phyloP scores from a whole-genome alignment of 2,888 invertebrate species.

The Notodonta ziczac region DNA sequence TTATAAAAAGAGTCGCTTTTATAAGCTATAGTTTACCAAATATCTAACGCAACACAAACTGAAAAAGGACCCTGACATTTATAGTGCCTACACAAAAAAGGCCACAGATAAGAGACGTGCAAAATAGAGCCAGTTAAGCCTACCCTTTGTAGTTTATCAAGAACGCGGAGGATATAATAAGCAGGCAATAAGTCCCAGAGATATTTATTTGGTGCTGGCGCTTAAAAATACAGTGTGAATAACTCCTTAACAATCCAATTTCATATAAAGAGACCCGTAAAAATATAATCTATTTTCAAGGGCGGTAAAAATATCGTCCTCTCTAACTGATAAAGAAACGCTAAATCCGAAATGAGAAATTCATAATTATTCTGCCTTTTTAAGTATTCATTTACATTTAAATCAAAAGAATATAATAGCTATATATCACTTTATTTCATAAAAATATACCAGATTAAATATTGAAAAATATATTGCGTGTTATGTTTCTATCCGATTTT shows the following conservation, averaged over 20 bases:
- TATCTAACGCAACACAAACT: conserved; percentile 4
- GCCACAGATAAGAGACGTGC: conserved; percentile 13
- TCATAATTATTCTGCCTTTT: background rate
- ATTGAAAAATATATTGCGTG: no score
- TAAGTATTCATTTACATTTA: no score
- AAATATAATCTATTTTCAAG: background rate
- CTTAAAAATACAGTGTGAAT: background rate
- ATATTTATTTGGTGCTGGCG: background rate
- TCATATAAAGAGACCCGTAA: background rate
- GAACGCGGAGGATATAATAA: conserved; percentile 13
- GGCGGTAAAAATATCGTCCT: background rate
- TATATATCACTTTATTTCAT: no score
- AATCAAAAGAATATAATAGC: no score
- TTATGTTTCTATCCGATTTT: no score
- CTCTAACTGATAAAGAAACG: background rate
- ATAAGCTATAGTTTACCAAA: background rate
- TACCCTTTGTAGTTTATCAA: conserved; percentile 21
- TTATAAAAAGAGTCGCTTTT: no score
- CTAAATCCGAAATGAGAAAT: background rate
- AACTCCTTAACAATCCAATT: background rate
- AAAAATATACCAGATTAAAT: no score
- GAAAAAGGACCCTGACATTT: conserved; percentile 5
- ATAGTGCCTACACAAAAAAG: conserved; percentile 12
- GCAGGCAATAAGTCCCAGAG: conserved; percentile 6
- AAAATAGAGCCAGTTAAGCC: conserved; percentile 16